phyloP scores from a whole-genome alignment of 2,888 invertebrate species.

The Drosophila peninsularis region DNA sequence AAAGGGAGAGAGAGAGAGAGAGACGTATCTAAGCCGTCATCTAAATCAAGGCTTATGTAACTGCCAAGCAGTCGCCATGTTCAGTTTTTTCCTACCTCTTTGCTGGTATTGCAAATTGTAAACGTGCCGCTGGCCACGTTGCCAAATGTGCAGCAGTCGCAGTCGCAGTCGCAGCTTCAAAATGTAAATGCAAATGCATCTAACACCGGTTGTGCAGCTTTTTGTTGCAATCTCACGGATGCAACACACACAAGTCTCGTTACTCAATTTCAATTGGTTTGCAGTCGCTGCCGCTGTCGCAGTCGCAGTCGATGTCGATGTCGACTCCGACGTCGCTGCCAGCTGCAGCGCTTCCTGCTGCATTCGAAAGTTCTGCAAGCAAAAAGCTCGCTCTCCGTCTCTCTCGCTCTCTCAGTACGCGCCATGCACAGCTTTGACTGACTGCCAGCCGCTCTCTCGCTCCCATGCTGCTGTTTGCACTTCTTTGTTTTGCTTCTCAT shows the following conservation, averaged over 20 bases:
- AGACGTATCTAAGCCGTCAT: slow-evolving; percentile 67
- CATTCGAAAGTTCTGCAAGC: slow-evolving; percentile 65
- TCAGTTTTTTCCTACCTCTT: slow-evolving; percentile 28
- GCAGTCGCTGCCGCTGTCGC: slow-evolving; percentile 37
- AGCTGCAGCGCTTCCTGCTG: slow-evolving; percentile 61
- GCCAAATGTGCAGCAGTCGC: slow-evolving; percentile 58
- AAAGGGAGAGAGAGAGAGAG: not conserved
- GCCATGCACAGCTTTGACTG: slow-evolving; percentile 28
- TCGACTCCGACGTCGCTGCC: slow-evolving; percentile 18
- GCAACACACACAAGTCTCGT: slow-evolving; percentile 67
- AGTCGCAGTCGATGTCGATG: slow-evolving; percentile 17
- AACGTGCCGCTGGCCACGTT: slow-evolving; percentile 68
- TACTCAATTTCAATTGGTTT: slow-evolving; percentile 80
- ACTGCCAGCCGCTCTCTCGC: slow-evolving; percentile 11
- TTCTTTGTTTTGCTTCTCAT: slow-evolving; percentile 79
- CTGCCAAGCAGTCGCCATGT: slow-evolving; percentile 65
- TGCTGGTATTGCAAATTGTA: slow-evolving; percentile 65
- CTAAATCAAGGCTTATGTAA: slow-evolving; percentile 80
- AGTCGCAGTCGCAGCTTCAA: slow-evolving; percentile 48
- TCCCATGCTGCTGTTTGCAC: slow-evolving; percentile 64
- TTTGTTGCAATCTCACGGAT: slow-evolving; percentile 63
- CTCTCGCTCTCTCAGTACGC: slow-evolving; percentile 16
- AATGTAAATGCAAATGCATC: slow-evolving; percentile 81
- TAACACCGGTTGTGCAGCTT: slow-evolving; percentile 80
- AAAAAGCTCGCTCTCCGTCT: slow-evolving; percentile 32